phyloP scores from a whole-genome alignment of 2,113 vertebrate genomes.

The Vidua macroura region DNA sequence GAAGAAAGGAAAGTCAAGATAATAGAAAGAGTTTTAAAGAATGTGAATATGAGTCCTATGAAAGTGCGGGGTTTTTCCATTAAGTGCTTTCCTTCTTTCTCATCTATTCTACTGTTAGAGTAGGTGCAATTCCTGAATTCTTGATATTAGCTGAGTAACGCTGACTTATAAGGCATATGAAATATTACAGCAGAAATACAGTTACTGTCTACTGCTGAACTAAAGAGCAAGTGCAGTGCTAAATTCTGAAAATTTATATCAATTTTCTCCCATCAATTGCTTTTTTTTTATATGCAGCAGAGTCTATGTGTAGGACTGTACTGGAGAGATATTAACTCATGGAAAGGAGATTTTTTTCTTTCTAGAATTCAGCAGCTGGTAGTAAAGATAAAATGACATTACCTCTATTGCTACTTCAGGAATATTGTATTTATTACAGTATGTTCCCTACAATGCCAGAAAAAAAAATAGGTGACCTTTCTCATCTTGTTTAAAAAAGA shows the following conservation, averaged over 20 bases:
- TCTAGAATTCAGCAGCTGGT: neutral
- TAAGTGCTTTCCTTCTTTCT: neutral
- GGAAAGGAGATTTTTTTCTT: neutral
- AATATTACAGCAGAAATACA: neutral
- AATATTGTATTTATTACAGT: neutral
- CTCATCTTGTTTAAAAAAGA: neutral
- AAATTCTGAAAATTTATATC: neutral
- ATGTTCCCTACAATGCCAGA: neutral
- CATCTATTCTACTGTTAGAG: neutral
- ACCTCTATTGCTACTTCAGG: neutral
- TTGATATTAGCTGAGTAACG: neutral
- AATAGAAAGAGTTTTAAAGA: neutral
- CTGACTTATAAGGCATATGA: neutral
- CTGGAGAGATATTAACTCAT: neutral
- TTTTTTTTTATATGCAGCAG: neutral
- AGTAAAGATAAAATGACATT: neutral
- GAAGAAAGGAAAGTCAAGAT: neutral
- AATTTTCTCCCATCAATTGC: neutral
- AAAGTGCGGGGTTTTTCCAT: neutral
- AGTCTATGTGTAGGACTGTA: neutral
- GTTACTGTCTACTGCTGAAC: neutral
- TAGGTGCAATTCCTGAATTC: neutral
- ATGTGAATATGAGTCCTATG: neutral
- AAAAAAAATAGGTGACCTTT: neutral
- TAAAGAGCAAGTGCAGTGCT: neutral